These are phyloP conservation scores for Antheraea yamamai DNA, from an alignment of 2,888 invertebrate species.

Conservation along the genomic window DNA sequence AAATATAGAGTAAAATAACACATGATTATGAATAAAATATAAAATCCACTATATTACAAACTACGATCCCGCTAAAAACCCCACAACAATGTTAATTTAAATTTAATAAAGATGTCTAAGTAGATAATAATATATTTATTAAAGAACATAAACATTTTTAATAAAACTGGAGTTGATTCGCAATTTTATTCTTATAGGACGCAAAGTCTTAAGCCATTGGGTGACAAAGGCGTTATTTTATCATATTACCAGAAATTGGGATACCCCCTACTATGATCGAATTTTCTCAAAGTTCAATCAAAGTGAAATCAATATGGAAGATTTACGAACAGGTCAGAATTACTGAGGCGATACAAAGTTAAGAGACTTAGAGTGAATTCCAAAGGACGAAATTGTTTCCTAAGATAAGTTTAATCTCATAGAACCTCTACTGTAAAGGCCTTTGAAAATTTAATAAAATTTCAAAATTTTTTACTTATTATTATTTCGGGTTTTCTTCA, in stretches of 20 bases:
- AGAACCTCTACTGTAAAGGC: conserved; percentile 17
- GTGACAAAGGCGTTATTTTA: conserved; percentile 3
- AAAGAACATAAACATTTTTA: background rate
- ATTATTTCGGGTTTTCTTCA: background rate
- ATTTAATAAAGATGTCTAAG: no score
- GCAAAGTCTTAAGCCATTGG: background rate
- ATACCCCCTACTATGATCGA: conserved; percentile 16
- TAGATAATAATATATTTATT: no score
- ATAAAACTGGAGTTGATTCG: no score
- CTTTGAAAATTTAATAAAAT: conserved; percentile 15
- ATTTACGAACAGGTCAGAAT: conserved; percentile 22
- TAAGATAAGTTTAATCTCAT: conserved; percentile 20
- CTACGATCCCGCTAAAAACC: no score
- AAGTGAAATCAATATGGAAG: conserved; percentile 20
- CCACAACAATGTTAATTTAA: no score
- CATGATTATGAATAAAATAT: no score
- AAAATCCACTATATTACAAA: no score
- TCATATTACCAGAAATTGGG: conserved; percentile 16
- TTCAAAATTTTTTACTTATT: background rate
- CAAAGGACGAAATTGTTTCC: conserved; percentile 22
- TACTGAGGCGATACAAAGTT: conserved; percentile 20
- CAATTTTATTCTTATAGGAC: background rate
- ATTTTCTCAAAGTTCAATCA: conserved; percentile 18
- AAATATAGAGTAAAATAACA: no score
- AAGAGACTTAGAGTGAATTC: conserved; percentile 22